Evolutionary conservation across 2,113 vertebrate species (phyloP).

Genomic region (Cervus canadensis): DNA sequence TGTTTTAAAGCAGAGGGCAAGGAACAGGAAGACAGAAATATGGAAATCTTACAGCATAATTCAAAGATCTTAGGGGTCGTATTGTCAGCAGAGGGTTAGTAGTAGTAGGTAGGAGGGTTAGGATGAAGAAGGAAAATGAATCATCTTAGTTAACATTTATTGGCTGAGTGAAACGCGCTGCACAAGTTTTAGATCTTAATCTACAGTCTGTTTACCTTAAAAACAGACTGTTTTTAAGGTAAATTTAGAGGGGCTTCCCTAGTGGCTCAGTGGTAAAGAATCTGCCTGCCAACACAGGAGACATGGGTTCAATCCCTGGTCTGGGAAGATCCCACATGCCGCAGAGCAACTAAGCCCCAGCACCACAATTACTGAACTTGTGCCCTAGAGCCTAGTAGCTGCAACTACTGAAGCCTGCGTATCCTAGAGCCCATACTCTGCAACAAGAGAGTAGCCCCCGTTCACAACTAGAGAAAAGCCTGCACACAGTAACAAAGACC

Average conservation of each 20-base stretch:
- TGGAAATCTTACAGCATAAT: not conserved
- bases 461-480: not conserved
- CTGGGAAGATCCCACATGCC: not conserved
- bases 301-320: not conserved
- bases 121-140: not conserved
- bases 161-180: not conserved
- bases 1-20: not conserved
- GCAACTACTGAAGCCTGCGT: not conserved
- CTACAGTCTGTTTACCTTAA: not conserved
- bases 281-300: not conserved
- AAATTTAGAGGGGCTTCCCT: not conserved
- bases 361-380: not conserved
- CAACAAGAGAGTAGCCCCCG: not conserved
- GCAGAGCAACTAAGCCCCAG: not conserved
- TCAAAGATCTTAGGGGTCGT: not conserved
- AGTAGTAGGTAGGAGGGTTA: not conserved
- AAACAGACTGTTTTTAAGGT: not conserved
- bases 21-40: not conserved
- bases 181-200: not conserved
- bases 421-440: not conserved
- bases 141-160: not conserved
- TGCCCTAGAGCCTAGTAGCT: not conserved
- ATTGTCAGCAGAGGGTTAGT: not conserved
- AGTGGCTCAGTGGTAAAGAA: not conserved
- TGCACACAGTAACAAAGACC: not conserved